These are phyloP conservation scores for Equus quagga DNA, from an alignment of 2,113 vertebrate species.

Conservation along the genomic window DNA sequence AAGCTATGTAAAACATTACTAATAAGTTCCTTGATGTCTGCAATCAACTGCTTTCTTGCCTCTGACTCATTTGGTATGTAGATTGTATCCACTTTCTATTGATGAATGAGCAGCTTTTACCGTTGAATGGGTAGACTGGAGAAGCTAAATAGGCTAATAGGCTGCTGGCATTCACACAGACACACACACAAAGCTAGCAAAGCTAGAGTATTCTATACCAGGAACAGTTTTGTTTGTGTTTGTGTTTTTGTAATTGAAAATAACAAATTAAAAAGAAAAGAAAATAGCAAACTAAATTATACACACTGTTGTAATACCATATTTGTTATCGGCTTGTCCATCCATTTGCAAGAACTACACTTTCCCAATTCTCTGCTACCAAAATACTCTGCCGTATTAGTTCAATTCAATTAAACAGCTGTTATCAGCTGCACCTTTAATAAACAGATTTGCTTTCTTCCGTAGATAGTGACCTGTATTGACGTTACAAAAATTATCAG, in stretches of 20 bases:
- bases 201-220: conserved; percentile 14
- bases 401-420: conserved; percentile 68
- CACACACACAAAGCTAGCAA: neutral
- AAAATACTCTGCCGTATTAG: conserved; percentile 44
- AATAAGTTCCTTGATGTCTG: conserved; percentile 75
- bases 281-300: conserved; percentile 72
- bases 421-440: conserved; percentile 55
- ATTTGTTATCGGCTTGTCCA: conserved; percentile 70
- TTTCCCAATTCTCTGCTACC: conserved; percentile 29
- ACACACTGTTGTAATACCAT: conserved; percentile 56
- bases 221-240: neutral
- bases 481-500: conserved; percentile 30
- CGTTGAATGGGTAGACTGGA: conserved; percentile 58
- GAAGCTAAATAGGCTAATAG: conserved; percentile 66
- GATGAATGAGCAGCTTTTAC: conserved; percentile 76
- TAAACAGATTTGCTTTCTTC: conserved; percentile 54
- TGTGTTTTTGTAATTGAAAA: conserved; percentile 60
- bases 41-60: conserved; percentile 41
- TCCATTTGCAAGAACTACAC: conserved; percentile 61
- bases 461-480: neutral
- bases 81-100: conserved; percentile 67
- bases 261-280: conserved; percentile 43
- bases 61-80: conserved; percentile 44
- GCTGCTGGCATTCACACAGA: neutral
- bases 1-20: conserved; percentile 56